Evolutionary conservation across 1,140 invertebrate species (phyloP), one percentile per base, ranked within the genome.

Genomic region (Calephelis virginiensis): DNA sequence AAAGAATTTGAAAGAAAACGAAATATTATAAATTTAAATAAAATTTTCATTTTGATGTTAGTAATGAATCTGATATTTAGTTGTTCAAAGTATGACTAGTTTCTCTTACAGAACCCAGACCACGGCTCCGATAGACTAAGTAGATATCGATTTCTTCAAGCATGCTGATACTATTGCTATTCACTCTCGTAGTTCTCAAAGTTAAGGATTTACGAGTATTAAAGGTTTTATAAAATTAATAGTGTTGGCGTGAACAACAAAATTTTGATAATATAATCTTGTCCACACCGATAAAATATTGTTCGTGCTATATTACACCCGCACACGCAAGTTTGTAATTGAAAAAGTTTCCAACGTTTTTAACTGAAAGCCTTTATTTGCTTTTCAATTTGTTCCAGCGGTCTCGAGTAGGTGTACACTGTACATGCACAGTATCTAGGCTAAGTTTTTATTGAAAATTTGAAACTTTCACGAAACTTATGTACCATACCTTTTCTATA

Each of bases 291-390:
- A 14, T 56, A 56, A 28, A 28, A 56, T 56, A 56, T 56, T 56
- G 53, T 56, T 56, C 53, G 70, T 69, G 74, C 71, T 70, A 74
- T 76, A 74, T 75, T 75, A 78, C 68, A 75, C 69, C 77, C 73
- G 73, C 73, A 61, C 80, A 86, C 85, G 80, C 85, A 88, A 88
- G 80, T 88, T 85, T 83, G 84, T 89, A 89, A 89, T 89, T 89
- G 86, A 89, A 89, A 88, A 89, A 89, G 84, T 89, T 89, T 67
- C 74, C 75, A 74, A 81, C 80, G 81, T 84, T 85, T 89, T 89
- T 84, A 84, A 86, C 84, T 80, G 75, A 78, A 81, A 83, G 77
- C 79, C 81, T 87, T 89, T 89, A 85, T 85, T 87, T 89, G 83
- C 77, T 87, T 87, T 87, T 81, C 82, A 83, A 87, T 87, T 86